Percentiles rank a stretch among this genome's conserved stretches.
Evolutionary conservation across 2,113 vertebrate species (phyloP).

Genomic region (Psilopsiagon aymara): DNA sequence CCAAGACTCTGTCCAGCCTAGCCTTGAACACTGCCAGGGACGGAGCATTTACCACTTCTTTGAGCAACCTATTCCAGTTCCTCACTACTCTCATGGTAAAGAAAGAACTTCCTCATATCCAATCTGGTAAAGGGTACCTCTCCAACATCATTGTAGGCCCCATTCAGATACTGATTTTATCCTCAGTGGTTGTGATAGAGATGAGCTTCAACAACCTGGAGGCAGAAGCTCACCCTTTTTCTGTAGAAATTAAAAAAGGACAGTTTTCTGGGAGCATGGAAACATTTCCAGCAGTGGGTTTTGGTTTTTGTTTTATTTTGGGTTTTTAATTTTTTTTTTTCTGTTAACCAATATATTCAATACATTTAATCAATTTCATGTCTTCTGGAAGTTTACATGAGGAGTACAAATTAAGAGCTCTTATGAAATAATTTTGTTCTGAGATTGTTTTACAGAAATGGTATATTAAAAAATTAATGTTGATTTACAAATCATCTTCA

Average conservation of each 20-base stretch:
- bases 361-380: neutral
- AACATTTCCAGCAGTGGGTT: neutral
- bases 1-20: neutral
- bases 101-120: neutral
- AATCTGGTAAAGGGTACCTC: neutral
- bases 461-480: neutral
- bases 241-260: neutral
- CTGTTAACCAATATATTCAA: neutral
- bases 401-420: neutral
- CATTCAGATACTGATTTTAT: neutral
- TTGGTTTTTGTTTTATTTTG: neutral
- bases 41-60: neutral
- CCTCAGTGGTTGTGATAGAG: neutral
- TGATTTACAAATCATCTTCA: neutral
- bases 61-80: neutral
- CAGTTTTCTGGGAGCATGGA: neutral
- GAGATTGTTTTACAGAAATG: neutral
- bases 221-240: neutral
- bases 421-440: neutral
- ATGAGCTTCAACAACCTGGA: neutral
- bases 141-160: neutral
- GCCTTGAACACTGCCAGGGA: neutral
- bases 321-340: neutral
- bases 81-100: neutral
- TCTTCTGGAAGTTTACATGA: neutral